phyloP scores from a whole-genome alignment of 53 echinoderm and acorn worm species.

The Echinometra lucunter region DNA sequence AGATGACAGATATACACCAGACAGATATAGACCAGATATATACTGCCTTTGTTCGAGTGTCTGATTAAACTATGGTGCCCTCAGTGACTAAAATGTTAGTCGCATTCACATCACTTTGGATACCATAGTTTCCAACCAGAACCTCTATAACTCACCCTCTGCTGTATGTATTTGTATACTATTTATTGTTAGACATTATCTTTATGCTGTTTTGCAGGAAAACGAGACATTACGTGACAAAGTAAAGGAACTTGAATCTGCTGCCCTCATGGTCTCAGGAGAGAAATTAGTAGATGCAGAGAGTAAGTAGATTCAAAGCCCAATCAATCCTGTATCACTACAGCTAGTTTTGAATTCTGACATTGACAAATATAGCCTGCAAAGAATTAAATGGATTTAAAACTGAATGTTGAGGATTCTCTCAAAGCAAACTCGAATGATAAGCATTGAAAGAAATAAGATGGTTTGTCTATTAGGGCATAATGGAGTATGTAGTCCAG shows the following conservation, averaged over 20 bases:
- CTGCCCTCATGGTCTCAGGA: slow-evolving; percentile 59
- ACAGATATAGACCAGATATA: too few species aligned
- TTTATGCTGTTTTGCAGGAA: slow-evolving; percentile 20
- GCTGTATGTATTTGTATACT: too few species aligned
- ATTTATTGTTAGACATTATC: background rate
- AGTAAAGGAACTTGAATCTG: slow-evolving; percentile 43
- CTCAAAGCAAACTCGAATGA: background rate
- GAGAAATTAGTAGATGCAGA: slow-evolving; percentile 68
- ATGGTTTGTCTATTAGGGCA: too few species aligned
- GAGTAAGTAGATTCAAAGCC: slow-evolving; percentile 25
- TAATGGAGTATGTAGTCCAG: too few species aligned
- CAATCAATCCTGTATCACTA: background rate
- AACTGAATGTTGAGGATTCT: background rate
- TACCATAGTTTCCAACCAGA: too few species aligned
- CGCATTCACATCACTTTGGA: too few species aligned
- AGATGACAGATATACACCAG: too few species aligned
- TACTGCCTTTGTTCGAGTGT: too few species aligned
- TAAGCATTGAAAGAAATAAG: too few species aligned
- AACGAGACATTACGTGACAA: slow-evolving; percentile 54
- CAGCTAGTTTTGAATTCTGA: background rate
- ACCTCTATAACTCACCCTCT: too few species aligned
- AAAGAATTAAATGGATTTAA: background rate
- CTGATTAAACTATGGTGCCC: too few species aligned
- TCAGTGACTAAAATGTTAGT: too few species aligned
- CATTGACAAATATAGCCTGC: background rate